phyloP scores from a whole-genome alignment of 2,113 vertebrate genomes.

The Felis catus region DNA sequence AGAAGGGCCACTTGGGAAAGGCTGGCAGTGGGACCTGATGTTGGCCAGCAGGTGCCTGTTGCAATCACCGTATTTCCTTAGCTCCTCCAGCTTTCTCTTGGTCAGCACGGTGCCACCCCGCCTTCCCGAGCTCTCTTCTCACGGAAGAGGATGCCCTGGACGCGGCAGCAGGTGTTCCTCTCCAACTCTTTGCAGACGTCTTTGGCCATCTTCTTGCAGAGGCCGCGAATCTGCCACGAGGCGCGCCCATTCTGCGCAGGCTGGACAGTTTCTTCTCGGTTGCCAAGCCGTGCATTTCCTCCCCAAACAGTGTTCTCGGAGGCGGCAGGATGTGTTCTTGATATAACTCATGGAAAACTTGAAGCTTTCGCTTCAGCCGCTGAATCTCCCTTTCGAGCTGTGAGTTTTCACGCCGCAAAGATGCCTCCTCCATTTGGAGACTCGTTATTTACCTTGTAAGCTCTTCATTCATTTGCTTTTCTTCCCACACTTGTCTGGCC shows the following conservation, averaged over 20 bases:
- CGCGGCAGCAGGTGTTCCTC: rapidly evolving
- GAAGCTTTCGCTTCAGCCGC: neutral
- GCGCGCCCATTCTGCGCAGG: rapidly evolving
- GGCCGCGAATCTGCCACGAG: rapidly evolving
- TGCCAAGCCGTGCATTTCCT: neutral
- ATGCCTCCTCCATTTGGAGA: rapidly evolving
- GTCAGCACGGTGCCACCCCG: rapidly evolving
- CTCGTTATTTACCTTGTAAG: neutral
- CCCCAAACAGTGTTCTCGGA: neutral
- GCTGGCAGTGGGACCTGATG: neutral
- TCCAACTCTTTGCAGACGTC: neutral
- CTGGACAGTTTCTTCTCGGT: neutral
- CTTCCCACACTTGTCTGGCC: neutral
- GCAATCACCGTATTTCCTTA: rapidly evolving
- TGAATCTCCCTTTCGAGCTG: neutral
- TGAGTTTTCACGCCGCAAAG: neutral
- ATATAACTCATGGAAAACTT: neutral
- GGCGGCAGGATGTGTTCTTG: rapidly evolving
- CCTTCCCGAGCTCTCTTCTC: neutral
- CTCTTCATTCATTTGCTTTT: neutral
- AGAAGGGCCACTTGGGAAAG: neutral
- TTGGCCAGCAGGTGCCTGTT: neutral
- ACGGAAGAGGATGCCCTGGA: neutral
- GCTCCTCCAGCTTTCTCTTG: rapidly evolving
- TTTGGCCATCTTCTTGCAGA: neutral